Evolutionary conservation across 2,113 vertebrate species (phyloP).

Genomic region (Mastomys natalensis): DNA sequence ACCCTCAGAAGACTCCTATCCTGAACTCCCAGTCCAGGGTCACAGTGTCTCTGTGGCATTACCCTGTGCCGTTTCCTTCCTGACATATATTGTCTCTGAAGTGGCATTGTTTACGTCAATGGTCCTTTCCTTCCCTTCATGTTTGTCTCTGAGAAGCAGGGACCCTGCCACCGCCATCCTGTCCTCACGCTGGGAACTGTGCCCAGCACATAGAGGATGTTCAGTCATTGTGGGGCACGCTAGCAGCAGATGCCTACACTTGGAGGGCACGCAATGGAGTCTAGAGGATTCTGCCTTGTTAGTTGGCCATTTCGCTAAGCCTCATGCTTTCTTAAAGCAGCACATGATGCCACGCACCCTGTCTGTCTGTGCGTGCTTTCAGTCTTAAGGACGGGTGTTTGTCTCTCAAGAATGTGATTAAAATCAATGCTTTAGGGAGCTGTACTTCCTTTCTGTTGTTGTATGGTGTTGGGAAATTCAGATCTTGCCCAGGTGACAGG

Average conservation of each 20-base stretch:
- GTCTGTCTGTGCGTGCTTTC: not conserved
- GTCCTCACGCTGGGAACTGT: not conserved
- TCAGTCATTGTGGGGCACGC: not conserved
- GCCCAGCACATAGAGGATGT: not conserved
- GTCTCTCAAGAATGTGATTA: not conserved
- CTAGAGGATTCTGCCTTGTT: not conserved
- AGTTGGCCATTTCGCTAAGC: not conserved
- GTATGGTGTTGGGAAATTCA: not conserved
- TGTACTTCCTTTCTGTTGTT: not conserved
- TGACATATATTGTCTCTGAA: not conserved
- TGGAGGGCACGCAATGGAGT: not conserved
- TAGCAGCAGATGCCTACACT: not conserved
- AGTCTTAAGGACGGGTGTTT: not conserved
- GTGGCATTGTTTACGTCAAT: not conserved
- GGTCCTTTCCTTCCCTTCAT: not conserved
- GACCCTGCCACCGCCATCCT: not conserved
- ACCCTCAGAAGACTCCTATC: not conserved
- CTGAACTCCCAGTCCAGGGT: not conserved
- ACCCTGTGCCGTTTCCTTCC: not conserved
- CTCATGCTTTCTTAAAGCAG: not conserved
- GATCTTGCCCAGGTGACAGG: not conserved
- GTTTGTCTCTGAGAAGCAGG: not conserved
- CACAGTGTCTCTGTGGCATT: not conserved
- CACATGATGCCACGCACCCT: not conserved
- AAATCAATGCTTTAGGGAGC: not conserved